Percentiles rank a stretch among this genome's conserved stretches.
phyloP scores from a whole-genome alignment of 2,797 vertebrate species.

The Arvicola amphibius region DNA sequence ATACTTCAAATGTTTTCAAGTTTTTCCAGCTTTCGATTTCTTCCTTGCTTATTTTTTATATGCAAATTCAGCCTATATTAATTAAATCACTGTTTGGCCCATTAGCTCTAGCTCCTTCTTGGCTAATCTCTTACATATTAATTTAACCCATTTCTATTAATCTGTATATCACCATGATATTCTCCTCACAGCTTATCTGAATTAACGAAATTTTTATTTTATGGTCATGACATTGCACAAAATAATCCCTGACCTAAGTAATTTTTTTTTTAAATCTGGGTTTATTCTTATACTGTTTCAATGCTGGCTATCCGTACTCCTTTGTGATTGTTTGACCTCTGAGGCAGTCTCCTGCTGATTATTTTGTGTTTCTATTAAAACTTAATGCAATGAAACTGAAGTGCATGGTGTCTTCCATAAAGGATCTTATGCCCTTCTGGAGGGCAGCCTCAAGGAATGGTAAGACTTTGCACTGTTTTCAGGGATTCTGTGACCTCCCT shows the following conservation, averaged over 20 bases:
- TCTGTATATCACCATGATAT: neutral
- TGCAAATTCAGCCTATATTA: neutral
- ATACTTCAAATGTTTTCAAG: neutral
- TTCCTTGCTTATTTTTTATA: neutral
- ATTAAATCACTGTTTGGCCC: no score
- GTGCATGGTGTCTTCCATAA: neutral
- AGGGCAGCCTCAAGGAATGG: neutral
- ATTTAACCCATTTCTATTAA: no score
- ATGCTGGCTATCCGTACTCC: neutral
- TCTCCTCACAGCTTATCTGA: neutral
- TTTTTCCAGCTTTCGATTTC: neutral
- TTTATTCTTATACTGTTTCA: neutral
- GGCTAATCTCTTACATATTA: no score
- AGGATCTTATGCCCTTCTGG: neutral
- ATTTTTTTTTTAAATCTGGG: neutral
- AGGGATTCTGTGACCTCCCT: neutral
- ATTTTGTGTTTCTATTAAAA: neutral
- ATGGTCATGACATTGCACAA: neutral
- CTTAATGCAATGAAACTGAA: neutral
- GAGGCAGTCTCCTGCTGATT: neutral
- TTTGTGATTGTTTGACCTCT: neutral
- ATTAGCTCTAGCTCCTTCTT: no score
- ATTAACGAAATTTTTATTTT: constrained; percentile 11
- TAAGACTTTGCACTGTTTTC: neutral
- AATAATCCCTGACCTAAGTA: neutral